phyloP scores from a whole-genome alignment of 2,888 invertebrate genomes.

The Leucoptera coffeella region DNA sequence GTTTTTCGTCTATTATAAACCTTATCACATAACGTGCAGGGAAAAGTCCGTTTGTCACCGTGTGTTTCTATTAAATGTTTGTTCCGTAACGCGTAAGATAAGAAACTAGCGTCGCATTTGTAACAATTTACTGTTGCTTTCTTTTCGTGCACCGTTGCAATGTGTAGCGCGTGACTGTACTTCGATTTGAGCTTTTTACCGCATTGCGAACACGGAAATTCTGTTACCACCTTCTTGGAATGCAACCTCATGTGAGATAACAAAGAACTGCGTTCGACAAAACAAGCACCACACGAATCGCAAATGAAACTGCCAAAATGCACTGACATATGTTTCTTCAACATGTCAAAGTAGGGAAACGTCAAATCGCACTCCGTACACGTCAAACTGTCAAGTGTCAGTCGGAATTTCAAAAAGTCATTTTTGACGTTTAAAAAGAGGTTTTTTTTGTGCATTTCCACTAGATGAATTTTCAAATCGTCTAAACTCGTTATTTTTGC shows the following conservation, averaged over 20 bases:
- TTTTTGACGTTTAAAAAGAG: too few relatives aligned
- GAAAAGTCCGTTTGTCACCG: constrained; percentile 13
- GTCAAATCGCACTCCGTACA: constrained; percentile 16
- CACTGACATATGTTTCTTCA: constrained; percentile 34
- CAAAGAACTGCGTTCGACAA: constrained; percentile 37
- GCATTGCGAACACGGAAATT: too few relatives aligned
- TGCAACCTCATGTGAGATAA: constrained; percentile 28
- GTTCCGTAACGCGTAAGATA: constrained; percentile 11
- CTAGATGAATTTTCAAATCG: constrained; percentile 18
- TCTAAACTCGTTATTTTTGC: constrained; percentile 16
- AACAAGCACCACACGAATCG: constrained; percentile 36
- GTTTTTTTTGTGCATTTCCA: constrained; percentile 13
- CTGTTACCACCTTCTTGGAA: constrained; percentile 21
- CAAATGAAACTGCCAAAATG: constrained; percentile 37
- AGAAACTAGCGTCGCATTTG: constrained; percentile 13
- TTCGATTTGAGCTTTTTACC: too few relatives aligned
- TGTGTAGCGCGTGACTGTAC: too few relatives aligned
- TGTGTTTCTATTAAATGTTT: constrained; percentile 15
- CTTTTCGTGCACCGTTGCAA: constrained; percentile 12
- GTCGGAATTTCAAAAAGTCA: too few relatives aligned
- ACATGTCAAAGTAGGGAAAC: constrained; percentile 23
- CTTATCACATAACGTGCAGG: constrained; percentile 17
- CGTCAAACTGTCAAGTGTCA: constrained; percentile 16
- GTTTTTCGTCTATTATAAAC: too few relatives aligned
- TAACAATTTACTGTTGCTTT: constrained; percentile 14